A percentile compares a stretch with the other conserved stretches of the same genome.
These are phyloP conservation scores for Epirrhoe tristata DNA, from an alignment of 2,888 invertebrate genomes.

Conservation along the genomic window DNA sequence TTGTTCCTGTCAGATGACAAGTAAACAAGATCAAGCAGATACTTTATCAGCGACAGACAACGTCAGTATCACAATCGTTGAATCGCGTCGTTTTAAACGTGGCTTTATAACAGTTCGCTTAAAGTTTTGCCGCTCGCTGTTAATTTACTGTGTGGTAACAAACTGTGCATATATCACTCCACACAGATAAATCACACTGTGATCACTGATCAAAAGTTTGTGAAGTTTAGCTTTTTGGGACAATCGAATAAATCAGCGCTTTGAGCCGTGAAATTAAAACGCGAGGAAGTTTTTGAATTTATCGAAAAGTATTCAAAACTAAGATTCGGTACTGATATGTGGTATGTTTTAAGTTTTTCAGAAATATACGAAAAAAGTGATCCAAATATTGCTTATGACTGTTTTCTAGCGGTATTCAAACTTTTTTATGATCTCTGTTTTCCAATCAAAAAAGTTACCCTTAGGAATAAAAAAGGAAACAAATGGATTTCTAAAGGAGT, in stretches of 20 bases:
- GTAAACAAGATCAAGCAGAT: too few relatives aligned
- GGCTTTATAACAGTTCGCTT: constrained; percentile 2
- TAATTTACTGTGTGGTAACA: constrained; percentile 41
- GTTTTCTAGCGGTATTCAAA: too few relatives aligned
- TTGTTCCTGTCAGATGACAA: too few relatives aligned
- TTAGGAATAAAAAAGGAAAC: too few relatives aligned
- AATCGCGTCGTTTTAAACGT: not conserved
- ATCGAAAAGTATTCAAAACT: constrained; percentile 8
- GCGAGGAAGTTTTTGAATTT: constrained; percentile 58
- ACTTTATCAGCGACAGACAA: not conserved
- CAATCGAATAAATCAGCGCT: constrained; percentile 68
- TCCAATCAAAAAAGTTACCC: too few relatives aligned
- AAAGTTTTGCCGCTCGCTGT: constrained; percentile 37
- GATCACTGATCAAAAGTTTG: constrained; percentile 73
- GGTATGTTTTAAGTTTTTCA: not conserved
- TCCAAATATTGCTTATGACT: too few relatives aligned
- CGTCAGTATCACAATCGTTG: not conserved
- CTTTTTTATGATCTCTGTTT: too few relatives aligned
- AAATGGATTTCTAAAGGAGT: too few relatives aligned
- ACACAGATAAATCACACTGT: constrained; percentile 65
- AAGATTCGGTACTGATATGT: constrained; percentile 1
- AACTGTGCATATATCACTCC: constrained; percentile 59
- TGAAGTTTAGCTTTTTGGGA: constrained; percentile 68
- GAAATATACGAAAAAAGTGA: not conserved
- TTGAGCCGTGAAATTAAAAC: constrained; percentile 69